phyloP scores from a whole-genome alignment of 2,113 vertebrate species.

The Cisticola juncidis region DNA sequence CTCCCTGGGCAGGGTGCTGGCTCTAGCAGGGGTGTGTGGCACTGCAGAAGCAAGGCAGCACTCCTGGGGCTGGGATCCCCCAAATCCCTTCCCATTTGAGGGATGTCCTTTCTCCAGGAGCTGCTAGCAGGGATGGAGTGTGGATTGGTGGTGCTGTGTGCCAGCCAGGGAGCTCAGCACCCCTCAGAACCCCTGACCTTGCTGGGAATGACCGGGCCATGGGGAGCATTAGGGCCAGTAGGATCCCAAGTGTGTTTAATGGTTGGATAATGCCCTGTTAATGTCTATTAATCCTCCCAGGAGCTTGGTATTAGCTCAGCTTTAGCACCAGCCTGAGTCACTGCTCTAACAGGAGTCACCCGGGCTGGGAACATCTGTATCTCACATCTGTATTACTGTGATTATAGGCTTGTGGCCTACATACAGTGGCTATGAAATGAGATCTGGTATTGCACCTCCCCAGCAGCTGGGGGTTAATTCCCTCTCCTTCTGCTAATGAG shows the following conservation, averaged over 20 bases:
- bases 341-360: conserved; percentile 61
- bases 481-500: background rate
- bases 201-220: background rate
- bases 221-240: background rate
- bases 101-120: background rate
- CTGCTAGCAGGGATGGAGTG: background rate
- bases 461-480: conserved; percentile 6
- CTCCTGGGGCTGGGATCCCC: background rate
- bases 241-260: conserved; percentile 74
- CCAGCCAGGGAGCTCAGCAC: background rate
- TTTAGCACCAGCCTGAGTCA: conserved; percentile 70
- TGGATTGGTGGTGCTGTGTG: background rate
- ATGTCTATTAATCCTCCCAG: conserved; percentile 76
- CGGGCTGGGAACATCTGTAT: conserved; percentile 69
- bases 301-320: conserved; percentile 76
- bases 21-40: background rate
- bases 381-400: conserved; percentile 67
- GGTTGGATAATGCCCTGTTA: conserved; percentile 71
- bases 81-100: background rate
- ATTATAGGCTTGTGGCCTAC: conserved; percentile 62
- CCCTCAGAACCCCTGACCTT: background rate
- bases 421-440: conserved; percentile 40
- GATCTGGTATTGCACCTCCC: conserved; percentile 26
- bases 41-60: background rate
- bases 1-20: rapidly evolving